phyloP scores from a whole-genome alignment of 1,140 invertebrate species.

The Solenopsis invicta region DNA sequence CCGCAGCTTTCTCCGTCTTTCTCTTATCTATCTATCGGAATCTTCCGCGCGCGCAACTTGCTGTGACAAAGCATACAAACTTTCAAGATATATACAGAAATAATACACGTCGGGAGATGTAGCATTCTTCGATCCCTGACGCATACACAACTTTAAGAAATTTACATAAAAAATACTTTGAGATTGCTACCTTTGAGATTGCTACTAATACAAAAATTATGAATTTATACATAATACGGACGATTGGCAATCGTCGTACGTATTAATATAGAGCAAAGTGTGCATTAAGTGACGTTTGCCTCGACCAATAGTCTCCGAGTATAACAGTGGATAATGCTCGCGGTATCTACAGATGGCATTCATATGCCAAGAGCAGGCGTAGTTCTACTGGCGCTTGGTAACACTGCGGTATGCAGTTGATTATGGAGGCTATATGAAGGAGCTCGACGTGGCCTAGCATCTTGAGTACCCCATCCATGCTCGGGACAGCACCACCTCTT shows the following conservation, averaged over 20 bases:
- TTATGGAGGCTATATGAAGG: constrained; percentile 83
- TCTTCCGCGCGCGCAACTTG: constrained; percentile 15
- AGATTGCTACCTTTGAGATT: background rate
- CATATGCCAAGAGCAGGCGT: constrained; percentile 79
- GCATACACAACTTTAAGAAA: background rate
- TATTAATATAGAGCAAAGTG: background rate
- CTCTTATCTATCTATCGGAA: constrained; percentile 41
- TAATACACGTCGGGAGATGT: background rate
- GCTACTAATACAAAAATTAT: background rate
- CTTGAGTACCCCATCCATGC: constrained; percentile 81
- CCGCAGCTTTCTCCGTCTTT: constrained; percentile 65
- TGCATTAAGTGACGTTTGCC: constrained; percentile 33
- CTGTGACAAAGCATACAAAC: constrained; percentile 30
- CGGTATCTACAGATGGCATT: constrained; percentile 73
- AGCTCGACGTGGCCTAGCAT: constrained; percentile 82
- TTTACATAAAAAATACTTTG: background rate
- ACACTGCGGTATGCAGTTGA: constrained; percentile 83
- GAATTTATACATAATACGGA: background rate
- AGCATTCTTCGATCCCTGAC: background rate
- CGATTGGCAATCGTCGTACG: background rate
- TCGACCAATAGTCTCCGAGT: constrained; percentile 26
- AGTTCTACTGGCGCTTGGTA: constrained; percentile 78
- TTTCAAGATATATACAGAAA: constrained; percentile 21
- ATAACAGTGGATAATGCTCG: constrained; percentile 64
- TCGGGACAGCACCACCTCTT: constrained; percentile 64